Evolutionary conservation across 2,888 invertebrate genomes (phyloP).

Genomic region (Eupithecia dodoneata): DNA sequence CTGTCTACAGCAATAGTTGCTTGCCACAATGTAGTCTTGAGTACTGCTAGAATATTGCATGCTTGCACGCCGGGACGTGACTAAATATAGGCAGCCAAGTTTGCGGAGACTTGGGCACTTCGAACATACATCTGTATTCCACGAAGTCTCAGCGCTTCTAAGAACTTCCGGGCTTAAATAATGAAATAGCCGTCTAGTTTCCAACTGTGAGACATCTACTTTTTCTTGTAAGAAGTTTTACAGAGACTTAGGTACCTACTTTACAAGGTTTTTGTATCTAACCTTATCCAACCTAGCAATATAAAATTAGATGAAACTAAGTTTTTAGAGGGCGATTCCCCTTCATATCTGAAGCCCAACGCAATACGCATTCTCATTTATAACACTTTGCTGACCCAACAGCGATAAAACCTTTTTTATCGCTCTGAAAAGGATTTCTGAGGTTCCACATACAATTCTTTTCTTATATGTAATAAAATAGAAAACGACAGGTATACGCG

Average conservation of each 20-base stretch:
- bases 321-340: constrained; percentile 56
- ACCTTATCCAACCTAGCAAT: neutral
- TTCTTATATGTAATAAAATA: constrained; percentile 54
- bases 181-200: constrained; percentile 11
- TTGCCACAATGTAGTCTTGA: constrained; percentile 8
- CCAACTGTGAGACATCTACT: constrained; percentile 7
- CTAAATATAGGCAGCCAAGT: constrained; percentile 38
- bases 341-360: constrained; percentile 67
- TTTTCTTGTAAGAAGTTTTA: neutral
- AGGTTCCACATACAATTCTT: constrained; percentile 67
- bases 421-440: constrained; percentile 72
- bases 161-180: constrained; percentile 29
- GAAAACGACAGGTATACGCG: constrained; percentile 54
- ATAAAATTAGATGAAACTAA: constrained; percentile 17
- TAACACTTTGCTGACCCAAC: constrained; percentile 81
- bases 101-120: constrained; percentile 29
- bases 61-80: constrained; percentile 40
- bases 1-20: constrained; percentile 16
- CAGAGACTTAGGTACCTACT: neutral
- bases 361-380: constrained; percentile 71
- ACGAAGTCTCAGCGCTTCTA: constrained; percentile 25
- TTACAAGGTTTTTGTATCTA: neutral
- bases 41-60: constrained; percentile 33
- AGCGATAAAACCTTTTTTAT: constrained; percentile 79
- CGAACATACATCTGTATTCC: constrained; percentile 39